Evolutionary conservation across 2,113 vertebrate genomes (phyloP).

Genomic region (Tautogolabrus adspersus): DNA sequence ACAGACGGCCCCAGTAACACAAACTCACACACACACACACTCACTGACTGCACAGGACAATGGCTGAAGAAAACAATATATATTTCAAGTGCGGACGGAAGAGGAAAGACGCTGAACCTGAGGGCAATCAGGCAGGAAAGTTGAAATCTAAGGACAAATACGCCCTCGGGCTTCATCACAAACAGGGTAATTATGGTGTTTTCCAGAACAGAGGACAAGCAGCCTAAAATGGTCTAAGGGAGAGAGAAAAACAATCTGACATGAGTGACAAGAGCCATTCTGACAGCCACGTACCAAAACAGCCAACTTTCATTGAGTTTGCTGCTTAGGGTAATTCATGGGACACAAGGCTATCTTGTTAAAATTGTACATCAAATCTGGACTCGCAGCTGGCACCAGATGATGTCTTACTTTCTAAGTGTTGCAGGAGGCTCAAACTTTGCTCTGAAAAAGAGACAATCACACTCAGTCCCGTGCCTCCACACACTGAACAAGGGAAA

Average conservation of each 20-base stretch:
- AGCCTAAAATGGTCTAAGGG: constrained; percentile 70
- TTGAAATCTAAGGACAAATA: constrained; percentile 79
- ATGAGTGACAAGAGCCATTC: constrained; percentile 75
- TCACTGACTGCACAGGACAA: constrained; percentile 67
- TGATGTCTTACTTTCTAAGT: constrained; percentile 61
- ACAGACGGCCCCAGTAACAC: constrained; percentile 37
- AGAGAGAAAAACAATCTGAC: constrained; percentile 59
- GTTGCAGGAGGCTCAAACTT: constrained; percentile 39
- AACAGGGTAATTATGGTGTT: constrained; percentile 79
- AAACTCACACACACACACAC: constrained; percentile 38
- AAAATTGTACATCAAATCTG: constrained; percentile 78
- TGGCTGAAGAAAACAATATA: constrained; percentile 78
- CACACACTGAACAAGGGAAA: constrained; percentile 56
- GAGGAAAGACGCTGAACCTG: constrained; percentile 80
- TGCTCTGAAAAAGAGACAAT: constrained; percentile 39
- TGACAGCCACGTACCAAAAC: constrained; percentile 77
- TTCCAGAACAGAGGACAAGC: constrained; percentile 73
- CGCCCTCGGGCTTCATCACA: constrained; percentile 76
- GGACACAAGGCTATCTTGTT: constrained; percentile 69
- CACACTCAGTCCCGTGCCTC: constrained; percentile 22
- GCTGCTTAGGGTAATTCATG: constrained; percentile 70
- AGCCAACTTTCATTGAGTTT: constrained; percentile 75
- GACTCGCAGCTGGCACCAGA: constrained; percentile 71
- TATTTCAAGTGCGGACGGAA: constrained; percentile 75
- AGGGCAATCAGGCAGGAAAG: constrained; percentile 77